These are phyloP conservation scores for Drosophila paucipuncta DNA, from an alignment of 2,888 invertebrate genomes.

Conservation along the genomic window DNA sequence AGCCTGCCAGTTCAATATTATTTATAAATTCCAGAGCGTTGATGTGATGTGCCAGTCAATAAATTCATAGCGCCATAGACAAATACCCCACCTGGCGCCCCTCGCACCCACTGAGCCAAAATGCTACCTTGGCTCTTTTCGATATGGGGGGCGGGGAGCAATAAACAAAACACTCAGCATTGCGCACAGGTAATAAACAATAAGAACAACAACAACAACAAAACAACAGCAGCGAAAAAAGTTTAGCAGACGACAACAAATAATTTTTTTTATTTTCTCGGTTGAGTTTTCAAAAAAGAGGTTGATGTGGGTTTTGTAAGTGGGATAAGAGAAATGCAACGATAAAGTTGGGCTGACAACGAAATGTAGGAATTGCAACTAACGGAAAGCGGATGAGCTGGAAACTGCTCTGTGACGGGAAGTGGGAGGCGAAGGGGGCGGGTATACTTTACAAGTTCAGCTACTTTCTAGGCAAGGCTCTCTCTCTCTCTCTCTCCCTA, in stretches of 20 bases:
- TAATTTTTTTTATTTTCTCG: slow-evolving; percentile 9
- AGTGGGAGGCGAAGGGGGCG: no score
- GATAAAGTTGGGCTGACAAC: slow-evolving; percentile 1
- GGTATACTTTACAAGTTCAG: not conserved
- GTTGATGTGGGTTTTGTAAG: not conserved
- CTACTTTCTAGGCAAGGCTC: slow-evolving; percentile 20
- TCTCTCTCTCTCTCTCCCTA: slow-evolving; percentile 1
- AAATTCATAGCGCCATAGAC: slow-evolving; percentile 47
- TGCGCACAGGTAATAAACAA: slow-evolving; percentile 71
- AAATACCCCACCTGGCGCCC: not conserved
- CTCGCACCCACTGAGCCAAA: not conserved
- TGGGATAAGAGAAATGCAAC: slow-evolving; percentile 15
- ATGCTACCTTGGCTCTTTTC: slow-evolving; percentile 30
- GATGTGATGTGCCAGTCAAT: slow-evolving; percentile 47
- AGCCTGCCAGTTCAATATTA: slow-evolving; percentile 35
- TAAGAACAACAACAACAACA: slow-evolving; percentile 31
- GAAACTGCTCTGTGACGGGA: no score
- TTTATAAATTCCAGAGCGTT: slow-evolving; percentile 46
- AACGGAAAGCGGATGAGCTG: not conserved
- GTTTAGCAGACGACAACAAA: slow-evolving; percentile 39
- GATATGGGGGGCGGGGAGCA: slow-evolving; percentile 23
- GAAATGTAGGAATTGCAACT: slow-evolving; percentile 13
- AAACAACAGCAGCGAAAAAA: slow-evolving; percentile 4
- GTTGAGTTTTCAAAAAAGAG: not conserved
- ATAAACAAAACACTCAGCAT: slow-evolving; percentile 73